phyloP scores from a whole-genome alignment of 2,113 vertebrate genomes.

The Eonycteris spelaea region DNA sequence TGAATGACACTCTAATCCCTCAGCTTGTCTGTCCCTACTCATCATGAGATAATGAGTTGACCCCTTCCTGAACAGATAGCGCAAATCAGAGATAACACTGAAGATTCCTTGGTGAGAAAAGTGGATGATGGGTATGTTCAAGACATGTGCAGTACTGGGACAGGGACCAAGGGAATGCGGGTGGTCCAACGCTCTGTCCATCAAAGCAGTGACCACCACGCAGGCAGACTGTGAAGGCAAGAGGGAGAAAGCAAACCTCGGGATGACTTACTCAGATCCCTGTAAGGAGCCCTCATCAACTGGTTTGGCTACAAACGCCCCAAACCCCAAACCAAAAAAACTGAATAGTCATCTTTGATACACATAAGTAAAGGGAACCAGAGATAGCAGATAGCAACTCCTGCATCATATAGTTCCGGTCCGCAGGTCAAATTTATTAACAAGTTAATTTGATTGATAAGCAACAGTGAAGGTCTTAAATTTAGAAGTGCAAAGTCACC shows the following conservation, averaged over 20 bases:
- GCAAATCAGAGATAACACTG: background rate
- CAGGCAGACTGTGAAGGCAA: background rate
- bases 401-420: background rate
- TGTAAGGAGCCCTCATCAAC: background rate
- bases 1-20: slow-evolving; percentile 14
- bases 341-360: background rate
- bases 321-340: background rate
- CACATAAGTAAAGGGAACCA: background rate
- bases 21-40: slow-evolving; percentile 47
- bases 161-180: background rate
- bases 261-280: background rate
- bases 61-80: background rate
- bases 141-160: background rate
- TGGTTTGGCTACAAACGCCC: background rate
- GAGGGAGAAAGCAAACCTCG: background rate
- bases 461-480: background rate
- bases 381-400: background rate
- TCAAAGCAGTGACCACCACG: background rate
- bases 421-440: background rate
- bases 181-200: background rate
- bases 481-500: background rate
- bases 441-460: background rate
- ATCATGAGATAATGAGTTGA: slow-evolving; percentile 43
- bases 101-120: background rate
- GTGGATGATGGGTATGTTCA: background rate